Base-by-base conservation (phyloP, 2,888 invertebrate genomes). In the Drosophila planitibia region DNA sequence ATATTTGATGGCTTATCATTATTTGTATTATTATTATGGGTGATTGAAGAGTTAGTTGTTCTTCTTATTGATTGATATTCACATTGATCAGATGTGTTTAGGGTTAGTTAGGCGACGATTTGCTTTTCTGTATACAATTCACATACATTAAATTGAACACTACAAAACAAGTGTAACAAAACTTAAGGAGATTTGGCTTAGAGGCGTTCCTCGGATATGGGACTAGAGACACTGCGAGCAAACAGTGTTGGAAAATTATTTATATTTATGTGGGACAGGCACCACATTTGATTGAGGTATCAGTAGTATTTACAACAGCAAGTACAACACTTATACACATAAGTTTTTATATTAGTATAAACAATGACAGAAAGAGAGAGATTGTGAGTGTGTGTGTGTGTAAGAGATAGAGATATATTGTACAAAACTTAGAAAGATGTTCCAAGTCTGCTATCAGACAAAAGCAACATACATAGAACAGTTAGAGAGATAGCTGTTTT, bases 131-230 rank as follows among this genome's bases (percentile, higher is more conserved):
- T 92, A 92, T 92, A 92, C 90, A 92, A 90, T 89, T 91, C 72
- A 92, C 91, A 92, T 91, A 92, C 92, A 92, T 92, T 92, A 92
- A 92, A 93, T 93, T 93, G 93, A 93, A 92, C 93, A 93, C 93
- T 93, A 93, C 93, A 93, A 93, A 93, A 93, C 81, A 93, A 93
- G 92, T 92, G 83, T 83, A 91, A 92, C 93, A 93, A 92, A 93
- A 93, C 93, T 91, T 91, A 92, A 93, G 93, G 93, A 92, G 92
- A 92, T 91, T 85, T 64, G 41, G 74, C 37, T 62, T 35, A 14
- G 70, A 35, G 61, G 60, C 47, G 70, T 44, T 69, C 28, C 72
- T 65, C 47, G 32, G 35, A 54, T 33, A n/a, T n/a, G 47, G 47
- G 30, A 16, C 58, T 16, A 10, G 22, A 35, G 35, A 59, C 51